A percentile compares a stretch with the other conserved stretches of the same genome.
These are phyloP conservation scores for Trigoniulus corallinus DNA, from an alignment of 1,140 invertebrate species.

Conservation along the genomic window DNA sequence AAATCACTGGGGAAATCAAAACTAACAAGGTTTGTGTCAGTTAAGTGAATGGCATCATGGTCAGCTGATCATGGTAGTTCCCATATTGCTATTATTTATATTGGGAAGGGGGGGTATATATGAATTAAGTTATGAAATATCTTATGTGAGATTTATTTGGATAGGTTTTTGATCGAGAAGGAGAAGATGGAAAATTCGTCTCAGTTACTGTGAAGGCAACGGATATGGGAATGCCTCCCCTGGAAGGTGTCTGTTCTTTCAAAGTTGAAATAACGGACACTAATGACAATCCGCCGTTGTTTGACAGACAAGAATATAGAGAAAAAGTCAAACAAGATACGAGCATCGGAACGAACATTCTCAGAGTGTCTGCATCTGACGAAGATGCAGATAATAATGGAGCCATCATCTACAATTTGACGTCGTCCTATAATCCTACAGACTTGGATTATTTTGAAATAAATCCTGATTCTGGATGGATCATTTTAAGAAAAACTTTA, in stretches of 20 bases:
- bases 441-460: constrained; percentile 90
- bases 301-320: constrained; percentile 90
- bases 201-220: constrained; percentile 90
- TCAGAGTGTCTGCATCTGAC: constrained; percentile 82
- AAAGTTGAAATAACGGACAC: constrained; percentile 92
- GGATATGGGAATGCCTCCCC: constrained; percentile 84
- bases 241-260: constrained; percentile 89
- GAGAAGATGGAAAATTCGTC: constrained; percentile 88
- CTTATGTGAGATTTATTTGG: constrained; percentile 8
- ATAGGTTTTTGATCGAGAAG: constrained; percentile 84
- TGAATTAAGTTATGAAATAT: too few species aligned
- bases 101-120: constrained; percentile 8
- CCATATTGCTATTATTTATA: constrained; percentile 3
- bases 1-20: constrained; percentile 81
- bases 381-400: constrained; percentile 93
- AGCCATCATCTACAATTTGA: constrained; percentile 60
- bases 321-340: constrained; percentile 94
- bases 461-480: constrained; percentile 90
- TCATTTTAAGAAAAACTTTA: constrained; percentile 76
- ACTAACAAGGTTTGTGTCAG: constrained; percentile 57
- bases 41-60: constrained; percentile 6
- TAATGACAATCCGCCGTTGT: constrained; percentile 80
- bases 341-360: constrained; percentile 82
- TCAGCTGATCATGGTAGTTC: constrained; percentile 8
- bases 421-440: constrained; percentile 60